phyloP scores from a whole-genome alignment of 2,113 vertebrate species.

The Platycercus adscitus region DNA sequence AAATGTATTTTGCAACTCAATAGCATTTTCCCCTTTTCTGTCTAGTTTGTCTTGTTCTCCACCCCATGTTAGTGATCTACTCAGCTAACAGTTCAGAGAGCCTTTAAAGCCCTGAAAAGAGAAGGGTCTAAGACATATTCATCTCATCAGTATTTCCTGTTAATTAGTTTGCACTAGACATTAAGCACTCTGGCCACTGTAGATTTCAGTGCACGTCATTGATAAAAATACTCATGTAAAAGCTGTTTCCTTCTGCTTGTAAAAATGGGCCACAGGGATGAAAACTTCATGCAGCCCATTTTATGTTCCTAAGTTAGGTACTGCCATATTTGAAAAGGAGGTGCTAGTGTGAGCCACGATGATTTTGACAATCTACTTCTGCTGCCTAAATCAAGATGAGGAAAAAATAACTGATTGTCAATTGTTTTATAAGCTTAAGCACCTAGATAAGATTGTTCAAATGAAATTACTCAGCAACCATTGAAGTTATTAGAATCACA shows the following conservation, averaged over 20 bases:
- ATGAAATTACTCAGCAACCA: not conserved
- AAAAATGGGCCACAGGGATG: not conserved
- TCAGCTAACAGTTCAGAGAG: not conserved
- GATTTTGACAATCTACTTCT: not conserved
- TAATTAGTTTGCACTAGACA: not conserved
- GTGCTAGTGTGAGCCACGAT: not conserved
- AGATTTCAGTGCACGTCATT: not conserved
- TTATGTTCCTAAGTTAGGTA: not conserved
- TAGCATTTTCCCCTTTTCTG: not conserved
- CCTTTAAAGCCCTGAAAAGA: not conserved
- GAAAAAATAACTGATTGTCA: not conserved
- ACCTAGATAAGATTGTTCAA: not conserved
- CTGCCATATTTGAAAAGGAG: not conserved
- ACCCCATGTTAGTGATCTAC: not conserved
- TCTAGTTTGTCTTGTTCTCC: not conserved
- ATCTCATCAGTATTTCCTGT: not conserved
- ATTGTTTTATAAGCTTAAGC: not conserved
- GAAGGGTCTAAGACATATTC: not conserved
- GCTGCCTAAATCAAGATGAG: not conserved
- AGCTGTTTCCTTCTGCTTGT: not conserved
- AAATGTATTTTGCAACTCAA: not conserved
- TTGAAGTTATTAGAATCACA: not conserved
- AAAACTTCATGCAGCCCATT: not conserved
- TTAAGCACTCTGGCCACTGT: not conserved
- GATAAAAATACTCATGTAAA: not conserved